Base-by-base conservation (phyloP, 2,888 invertebrate genomes). In the Belgica antarctica region DNA sequence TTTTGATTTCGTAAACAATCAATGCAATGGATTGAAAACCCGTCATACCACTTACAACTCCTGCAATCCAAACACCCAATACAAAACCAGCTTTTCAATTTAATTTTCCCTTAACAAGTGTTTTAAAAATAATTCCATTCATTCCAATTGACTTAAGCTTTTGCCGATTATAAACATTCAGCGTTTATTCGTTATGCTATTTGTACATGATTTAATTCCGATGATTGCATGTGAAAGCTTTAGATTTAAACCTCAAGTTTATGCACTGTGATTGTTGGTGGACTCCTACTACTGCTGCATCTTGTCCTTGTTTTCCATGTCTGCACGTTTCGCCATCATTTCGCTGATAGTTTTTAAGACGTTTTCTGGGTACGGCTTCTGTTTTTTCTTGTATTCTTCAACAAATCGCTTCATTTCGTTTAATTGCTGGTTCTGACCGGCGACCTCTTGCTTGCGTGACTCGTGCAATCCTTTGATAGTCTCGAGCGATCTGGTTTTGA, bases 381-480 rank as follows among this genome's bases (percentile, higher is more conserved):
- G 41, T 12, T 12, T 27, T 27, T 34, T 46, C 1, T 36, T 5
- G 24, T 25, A 66, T 10, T 46, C 10, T 25, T 36, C 22, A 2
- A 66, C 15, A 7, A 10, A 10, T 1, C 1, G 2, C 10, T 24
- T 19, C 12, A 12, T 66, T 47, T 47, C 47, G 1, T 17, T 66
- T 7, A 66, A 8, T 5, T 27, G 8, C n/a, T 15, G 12, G n/a
- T 47, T n/a, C 10, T 46, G 17, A 15, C 12, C 22, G 19, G 52
- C 68, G 22, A 57, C 22, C 15, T 68, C 68, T 22, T 68, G 7
- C 22, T 57, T 52, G 1, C 68, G 28, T 7, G 52, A 12, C 15
- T 68, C 52, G n/a, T 31, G 57, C 12, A 68, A 27, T 12, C 22
- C n/a, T 22, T 68, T n/a, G 47, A 28, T 34, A 24, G 52, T 3